Percentiles rank a stretch among this genome's conserved stretches.
phyloP scores from a whole-genome alignment of 2,113 vertebrate genomes.

The Ursus arctos region DNA sequence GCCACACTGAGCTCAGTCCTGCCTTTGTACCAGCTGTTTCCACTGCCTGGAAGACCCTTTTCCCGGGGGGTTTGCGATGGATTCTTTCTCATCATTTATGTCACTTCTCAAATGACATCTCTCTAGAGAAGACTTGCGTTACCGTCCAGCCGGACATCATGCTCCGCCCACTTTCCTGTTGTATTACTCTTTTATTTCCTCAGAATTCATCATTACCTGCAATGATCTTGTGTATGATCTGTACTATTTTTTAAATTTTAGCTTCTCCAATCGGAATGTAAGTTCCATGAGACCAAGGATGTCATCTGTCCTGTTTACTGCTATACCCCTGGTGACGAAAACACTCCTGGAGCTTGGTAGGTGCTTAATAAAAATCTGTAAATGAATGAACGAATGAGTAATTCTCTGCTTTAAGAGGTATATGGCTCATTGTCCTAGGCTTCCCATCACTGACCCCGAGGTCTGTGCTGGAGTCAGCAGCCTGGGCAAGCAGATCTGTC shows the following conservation, averaged over 20 bases:
- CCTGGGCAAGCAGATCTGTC: not conserved
- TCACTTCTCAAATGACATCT: not conserved
- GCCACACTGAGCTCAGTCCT: not conserved
- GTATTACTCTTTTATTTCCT: not conserved
- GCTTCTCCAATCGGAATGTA: not conserved
- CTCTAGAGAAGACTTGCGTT: not conserved
- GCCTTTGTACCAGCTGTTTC: not conserved
- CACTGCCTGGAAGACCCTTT: not conserved
- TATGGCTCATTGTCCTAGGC: not conserved
- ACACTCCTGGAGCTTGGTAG: not conserved
- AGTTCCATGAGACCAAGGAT: not conserved
- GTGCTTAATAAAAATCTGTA: not conserved
- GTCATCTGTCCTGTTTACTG: not conserved
- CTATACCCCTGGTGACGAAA: not conserved
- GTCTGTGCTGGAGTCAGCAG: not conserved
- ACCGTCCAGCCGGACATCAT: not conserved
- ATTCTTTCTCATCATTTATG: not conserved
- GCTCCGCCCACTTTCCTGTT: too few species aligned
- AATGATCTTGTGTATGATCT: not conserved
- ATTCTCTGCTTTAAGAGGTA: not conserved
- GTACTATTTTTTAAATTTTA: not conserved
- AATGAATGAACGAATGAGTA: not conserved
- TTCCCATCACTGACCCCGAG: not conserved
- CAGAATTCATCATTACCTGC: not conserved
- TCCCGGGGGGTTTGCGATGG: not conserved